phyloP scores from a whole-genome alignment of 2,113 vertebrate genomes.

The Desmodus rotundus region DNA sequence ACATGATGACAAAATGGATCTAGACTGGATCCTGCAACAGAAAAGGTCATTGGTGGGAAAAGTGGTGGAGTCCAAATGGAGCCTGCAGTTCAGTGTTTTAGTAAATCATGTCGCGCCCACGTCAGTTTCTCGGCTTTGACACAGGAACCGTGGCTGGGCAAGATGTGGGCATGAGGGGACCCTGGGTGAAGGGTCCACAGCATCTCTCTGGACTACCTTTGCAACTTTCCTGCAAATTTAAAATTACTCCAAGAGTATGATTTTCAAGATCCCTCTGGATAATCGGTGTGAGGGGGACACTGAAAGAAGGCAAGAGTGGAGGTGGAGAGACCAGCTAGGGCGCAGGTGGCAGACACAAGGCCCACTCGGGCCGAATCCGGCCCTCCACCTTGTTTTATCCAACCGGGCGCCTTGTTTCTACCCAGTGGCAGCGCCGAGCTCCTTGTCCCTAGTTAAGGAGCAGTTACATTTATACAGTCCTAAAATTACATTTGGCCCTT shows the following conservation, averaged over 20 bases:
- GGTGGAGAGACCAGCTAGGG: background rate
- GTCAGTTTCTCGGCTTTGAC: background rate
- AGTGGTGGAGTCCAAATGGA: background rate
- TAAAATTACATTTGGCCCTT: too few relatives aligned
- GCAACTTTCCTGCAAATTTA: background rate
- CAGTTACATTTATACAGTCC: too few relatives aligned
- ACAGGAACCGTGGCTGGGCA: background rate
- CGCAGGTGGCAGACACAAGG: too few relatives aligned
- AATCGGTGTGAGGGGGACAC: background rate
- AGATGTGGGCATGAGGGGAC: background rate
- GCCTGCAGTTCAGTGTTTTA: background rate
- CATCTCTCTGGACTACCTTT: background rate
- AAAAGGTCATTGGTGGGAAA: background rate
- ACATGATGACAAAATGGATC: background rate
- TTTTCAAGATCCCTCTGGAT: background rate
- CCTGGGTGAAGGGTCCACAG: background rate
- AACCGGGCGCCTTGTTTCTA: too few relatives aligned
- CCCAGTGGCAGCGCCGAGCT: too few relatives aligned
- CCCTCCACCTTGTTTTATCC: too few relatives aligned
- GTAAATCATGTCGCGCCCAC: accelerated
- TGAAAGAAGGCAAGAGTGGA: background rate
- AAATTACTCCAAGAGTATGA: background rate
- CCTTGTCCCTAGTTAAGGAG: too few relatives aligned
- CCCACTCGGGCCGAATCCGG: too few relatives aligned
- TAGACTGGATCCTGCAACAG: background rate